Conservation (phyloP, 2,797 vertebrate genomes). For the Gambelia wislizenii region DNA sequence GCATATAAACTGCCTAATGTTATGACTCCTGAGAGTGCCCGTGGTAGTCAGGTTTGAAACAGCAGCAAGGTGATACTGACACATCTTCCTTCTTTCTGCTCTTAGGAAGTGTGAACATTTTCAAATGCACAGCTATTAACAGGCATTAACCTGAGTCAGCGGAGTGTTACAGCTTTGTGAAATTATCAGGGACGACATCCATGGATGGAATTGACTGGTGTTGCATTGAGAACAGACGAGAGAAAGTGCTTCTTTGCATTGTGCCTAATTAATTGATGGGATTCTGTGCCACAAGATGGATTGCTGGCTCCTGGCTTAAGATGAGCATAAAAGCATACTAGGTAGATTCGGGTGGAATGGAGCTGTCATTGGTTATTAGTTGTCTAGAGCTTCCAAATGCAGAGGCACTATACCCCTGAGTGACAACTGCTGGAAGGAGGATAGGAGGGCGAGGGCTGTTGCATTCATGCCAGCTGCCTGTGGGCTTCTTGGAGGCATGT, state of each 20-base stretch:
- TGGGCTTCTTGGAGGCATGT: too few relatives aligned
- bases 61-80: neutral
- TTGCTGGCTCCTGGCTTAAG: neutral
- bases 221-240: neutral
- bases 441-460: neutral
- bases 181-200: neutral
- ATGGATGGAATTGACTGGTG: neutral
- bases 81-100: neutral
- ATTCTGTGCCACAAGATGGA: neutral
- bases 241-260: neutral
- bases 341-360: neutral
- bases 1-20: neutral
- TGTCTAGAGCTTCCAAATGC: neutral
- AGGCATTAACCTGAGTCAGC: neutral
- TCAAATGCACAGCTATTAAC: neutral
- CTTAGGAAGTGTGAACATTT: neutral
- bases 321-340: neutral
- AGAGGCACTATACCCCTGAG: neutral
- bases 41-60: neutral
- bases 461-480: neutral
- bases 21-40: neutral
- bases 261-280: neutral
- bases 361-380: neutral
- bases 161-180: neutral
- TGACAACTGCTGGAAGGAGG: neutral